Conservation (phyloP, 2,113 vertebrate genomes). For the Paracanthobrama guichenoti region DNA sequence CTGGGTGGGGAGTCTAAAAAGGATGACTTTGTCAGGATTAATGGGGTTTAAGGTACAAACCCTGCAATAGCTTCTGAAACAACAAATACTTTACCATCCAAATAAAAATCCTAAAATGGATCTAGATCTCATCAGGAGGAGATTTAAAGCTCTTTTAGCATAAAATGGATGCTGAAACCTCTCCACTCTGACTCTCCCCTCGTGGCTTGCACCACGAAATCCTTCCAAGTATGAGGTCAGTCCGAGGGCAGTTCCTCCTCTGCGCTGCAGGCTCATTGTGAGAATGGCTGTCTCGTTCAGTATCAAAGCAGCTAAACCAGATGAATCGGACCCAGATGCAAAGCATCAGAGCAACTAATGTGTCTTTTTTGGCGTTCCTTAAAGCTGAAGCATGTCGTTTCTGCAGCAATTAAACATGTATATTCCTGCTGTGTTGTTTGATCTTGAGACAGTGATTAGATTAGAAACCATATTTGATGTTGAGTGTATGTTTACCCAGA, state of each 20-base stretch:
- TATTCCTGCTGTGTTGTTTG: not conserved
- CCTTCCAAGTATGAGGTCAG: slow-evolving; percentile 21
- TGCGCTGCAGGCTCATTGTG: not conserved
- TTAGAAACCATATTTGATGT: not conserved
- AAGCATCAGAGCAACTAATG: slow-evolving; percentile 1
- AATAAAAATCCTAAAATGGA: not conserved
- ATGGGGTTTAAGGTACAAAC: not conserved
- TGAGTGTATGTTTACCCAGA: not conserved
- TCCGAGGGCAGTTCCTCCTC: slow-evolving; percentile 2
- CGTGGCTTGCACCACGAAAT: not conserved
- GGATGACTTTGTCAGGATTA: too few relatives aligned
- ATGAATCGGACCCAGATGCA: not conserved
- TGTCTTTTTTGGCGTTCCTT: not conserved
- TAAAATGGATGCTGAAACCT: slow-evolving; percentile 15
- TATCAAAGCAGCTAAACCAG: slow-evolving; percentile 14
- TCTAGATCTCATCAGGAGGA: not conserved
- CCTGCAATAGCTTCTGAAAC: not conserved
- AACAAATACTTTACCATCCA: not conserved
- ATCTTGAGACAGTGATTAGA: not conserved
- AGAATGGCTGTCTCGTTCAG: not conserved
- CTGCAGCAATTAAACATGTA: not conserved
- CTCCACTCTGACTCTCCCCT: not conserved
- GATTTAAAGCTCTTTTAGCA: not conserved
- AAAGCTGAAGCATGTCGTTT: not conserved
- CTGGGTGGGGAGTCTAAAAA: not conserved